phyloP scores from a whole-genome alignment of 2,113 vertebrate species.

The Trematomus loennbergii region DNA sequence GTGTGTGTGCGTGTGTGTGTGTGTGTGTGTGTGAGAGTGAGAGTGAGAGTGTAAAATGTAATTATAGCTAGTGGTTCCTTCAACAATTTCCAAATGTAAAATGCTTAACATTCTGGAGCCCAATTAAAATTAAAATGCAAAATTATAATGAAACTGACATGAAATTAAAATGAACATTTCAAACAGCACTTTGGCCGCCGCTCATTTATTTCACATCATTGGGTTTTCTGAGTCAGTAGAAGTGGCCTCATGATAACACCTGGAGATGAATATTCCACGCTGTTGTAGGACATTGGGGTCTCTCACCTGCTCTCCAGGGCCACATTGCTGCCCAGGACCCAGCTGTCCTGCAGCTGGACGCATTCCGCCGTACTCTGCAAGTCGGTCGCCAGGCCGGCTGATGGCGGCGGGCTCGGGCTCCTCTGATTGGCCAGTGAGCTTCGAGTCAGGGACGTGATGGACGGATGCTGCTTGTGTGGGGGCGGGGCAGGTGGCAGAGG shows the following conservation, averaged over 20 bases:
- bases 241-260: slow-evolving; percentile 32
- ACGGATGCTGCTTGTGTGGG: slow-evolving; percentile 93
- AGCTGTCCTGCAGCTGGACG: slow-evolving; percentile 99
- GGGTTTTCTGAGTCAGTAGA: slow-evolving; percentile 34
- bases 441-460: slow-evolving; percentile 96
- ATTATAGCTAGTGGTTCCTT: neutral
- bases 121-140: neutral
- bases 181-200: neutral
- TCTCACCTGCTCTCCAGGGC: slow-evolving; percentile 98
- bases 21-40: no score
- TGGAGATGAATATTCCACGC: slow-evolving; percentile 21
- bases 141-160: neutral
- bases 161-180: neutral
- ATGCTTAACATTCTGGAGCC: neutral
- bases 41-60: neutral
- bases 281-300: slow-evolving; percentile 39
- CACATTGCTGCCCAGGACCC: slow-evolving; percentile 99
- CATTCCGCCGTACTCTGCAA: slow-evolving; percentile 99
- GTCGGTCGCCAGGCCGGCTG: slow-evolving; percentile 96
- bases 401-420: slow-evolving; percentile 95
- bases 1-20: no score
- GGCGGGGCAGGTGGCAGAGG: slow-evolving; percentile 93
- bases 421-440: slow-evolving; percentile 97
- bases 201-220: slow-evolving; percentile 15
- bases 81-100: neutral